These are phyloP conservation scores for Cheilosia pagana DNA, from an alignment of 2,888 invertebrate genomes.

Conservation along the genomic window DNA sequence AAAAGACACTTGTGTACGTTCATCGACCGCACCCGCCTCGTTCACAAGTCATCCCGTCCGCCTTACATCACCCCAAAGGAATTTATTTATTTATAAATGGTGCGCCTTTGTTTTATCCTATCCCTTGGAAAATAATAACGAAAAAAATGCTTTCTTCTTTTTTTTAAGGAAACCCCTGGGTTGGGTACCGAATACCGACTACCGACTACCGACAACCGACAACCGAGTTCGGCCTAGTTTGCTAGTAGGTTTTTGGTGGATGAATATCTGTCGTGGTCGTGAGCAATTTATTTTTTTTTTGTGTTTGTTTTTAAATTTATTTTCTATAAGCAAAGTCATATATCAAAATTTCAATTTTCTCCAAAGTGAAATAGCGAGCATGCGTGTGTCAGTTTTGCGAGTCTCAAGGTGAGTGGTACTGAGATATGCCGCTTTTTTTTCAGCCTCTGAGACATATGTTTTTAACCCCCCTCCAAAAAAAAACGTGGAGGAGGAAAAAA, in stretches of 20 bases:
- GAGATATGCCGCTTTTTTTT: constrained; percentile 8
- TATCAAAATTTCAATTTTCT: constrained; percentile 71
- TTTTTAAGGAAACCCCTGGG: constrained; percentile 48
- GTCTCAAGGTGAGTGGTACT: constrained; percentile 60
- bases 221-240: constrained; percentile 33
- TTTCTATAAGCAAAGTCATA: constrained; percentile 67
- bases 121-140: constrained; percentile 51
- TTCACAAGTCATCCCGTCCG: constrained; percentile 58
- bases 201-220: too few species aligned
- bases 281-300: constrained; percentile 9
- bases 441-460: constrained; percentile 49
- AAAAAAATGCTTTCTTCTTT: constrained; percentile 32
- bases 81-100: constrained; percentile 70
- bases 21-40: constrained; percentile 59
- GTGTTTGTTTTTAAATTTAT: constrained; percentile 60
- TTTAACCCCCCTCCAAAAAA: neutral
- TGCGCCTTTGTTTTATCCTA: constrained; percentile 64
- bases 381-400: constrained; percentile 48
- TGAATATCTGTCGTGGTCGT: constrained; percentile 40
- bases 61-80: constrained; percentile 43
- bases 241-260: constrained; percentile 6
- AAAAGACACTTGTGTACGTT: constrained; percentile 42
- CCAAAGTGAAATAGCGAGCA: constrained; percentile 39
- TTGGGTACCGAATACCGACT: too few species aligned
- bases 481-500: neutral